Evolutionary conservation across 2,888 invertebrate genomes (phyloP).

Genomic region (Gastrophysa polygoni): DNA sequence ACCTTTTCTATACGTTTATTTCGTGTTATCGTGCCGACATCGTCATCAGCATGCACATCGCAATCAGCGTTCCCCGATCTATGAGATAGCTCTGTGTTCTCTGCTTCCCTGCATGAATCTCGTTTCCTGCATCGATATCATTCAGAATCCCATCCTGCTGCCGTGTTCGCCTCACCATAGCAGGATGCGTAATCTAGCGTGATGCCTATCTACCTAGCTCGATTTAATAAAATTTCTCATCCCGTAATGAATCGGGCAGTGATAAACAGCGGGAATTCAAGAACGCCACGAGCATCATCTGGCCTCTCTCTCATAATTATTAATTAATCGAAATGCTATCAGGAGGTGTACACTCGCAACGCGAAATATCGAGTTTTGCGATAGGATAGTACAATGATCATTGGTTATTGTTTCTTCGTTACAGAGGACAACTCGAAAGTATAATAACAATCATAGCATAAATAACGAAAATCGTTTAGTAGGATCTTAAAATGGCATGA

Average conservation of each 20-base stretch:
- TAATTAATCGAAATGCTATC: conserved; percentile 55
- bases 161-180: not conserved
- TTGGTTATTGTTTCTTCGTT: too few relatives aligned
- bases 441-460: too few relatives aligned
- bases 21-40: not conserved
- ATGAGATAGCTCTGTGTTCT: not conserved
- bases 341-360: conserved; percentile 37
- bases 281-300: conserved; percentile 48
- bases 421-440: too few relatives aligned
- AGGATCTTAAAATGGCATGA: too few relatives aligned
- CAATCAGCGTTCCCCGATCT: not conserved
- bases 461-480: too few relatives aligned
- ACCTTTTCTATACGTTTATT: too few relatives aligned
- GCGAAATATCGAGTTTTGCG: not conserved
- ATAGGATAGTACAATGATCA: too few relatives aligned
- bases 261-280: conserved; percentile 46
- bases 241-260: conserved; percentile 49
- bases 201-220: conserved; percentile 13
- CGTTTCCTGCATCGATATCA: conserved; percentile 1
- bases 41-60: not conserved
- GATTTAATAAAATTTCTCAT: conserved; percentile 28
- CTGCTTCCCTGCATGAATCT: not conserved
- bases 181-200: conserved; percentile 20
- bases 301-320: conserved; percentile 56
- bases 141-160: not conserved